Conservation (phyloP, 2,797 vertebrate species). For the Valencia hispanica region DNA sequence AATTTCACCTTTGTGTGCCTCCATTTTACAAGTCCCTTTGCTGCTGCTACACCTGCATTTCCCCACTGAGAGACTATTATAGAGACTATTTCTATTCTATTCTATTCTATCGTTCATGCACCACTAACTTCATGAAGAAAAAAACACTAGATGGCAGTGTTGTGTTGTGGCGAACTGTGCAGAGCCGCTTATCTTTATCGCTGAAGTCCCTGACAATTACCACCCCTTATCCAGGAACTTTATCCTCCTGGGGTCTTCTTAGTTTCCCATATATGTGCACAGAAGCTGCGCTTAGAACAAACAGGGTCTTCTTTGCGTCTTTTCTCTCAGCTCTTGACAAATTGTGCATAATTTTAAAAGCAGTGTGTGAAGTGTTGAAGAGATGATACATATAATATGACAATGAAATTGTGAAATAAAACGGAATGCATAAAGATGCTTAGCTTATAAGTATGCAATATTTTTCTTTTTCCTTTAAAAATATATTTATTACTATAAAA, state of each 20-base stretch:
- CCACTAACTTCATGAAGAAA: not conserved
- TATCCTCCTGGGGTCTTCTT: not conserved
- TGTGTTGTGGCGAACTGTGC: not conserved
- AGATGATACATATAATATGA: no score
- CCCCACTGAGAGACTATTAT: not conserved
- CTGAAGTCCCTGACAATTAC: not conserved
- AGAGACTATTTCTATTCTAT: not conserved
- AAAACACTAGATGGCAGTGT: constrained; percentile 6
- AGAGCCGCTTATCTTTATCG: not conserved
- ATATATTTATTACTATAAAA: no score
- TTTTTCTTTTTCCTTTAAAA: no score
- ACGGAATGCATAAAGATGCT: no score
- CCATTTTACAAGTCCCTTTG: not conserved
- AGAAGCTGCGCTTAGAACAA: no score
- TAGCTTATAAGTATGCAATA: no score
- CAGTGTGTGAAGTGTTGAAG: no score
- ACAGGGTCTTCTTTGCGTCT: no score
- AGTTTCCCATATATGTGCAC: not conserved
- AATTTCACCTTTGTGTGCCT: not conserved
- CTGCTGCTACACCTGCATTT: not conserved
- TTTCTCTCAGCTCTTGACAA: not conserved
- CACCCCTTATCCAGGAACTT: not conserved
- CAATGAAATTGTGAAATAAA: no score
- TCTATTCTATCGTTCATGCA: not conserved
- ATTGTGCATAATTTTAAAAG: no score